A percentile compares a stretch with the other conserved stretches of the same genome.
These are phyloP conservation scores for Cacoxenus indagator DNA, from an alignment of 2,888 invertebrate genomes.

Conservation along the genomic window DNA sequence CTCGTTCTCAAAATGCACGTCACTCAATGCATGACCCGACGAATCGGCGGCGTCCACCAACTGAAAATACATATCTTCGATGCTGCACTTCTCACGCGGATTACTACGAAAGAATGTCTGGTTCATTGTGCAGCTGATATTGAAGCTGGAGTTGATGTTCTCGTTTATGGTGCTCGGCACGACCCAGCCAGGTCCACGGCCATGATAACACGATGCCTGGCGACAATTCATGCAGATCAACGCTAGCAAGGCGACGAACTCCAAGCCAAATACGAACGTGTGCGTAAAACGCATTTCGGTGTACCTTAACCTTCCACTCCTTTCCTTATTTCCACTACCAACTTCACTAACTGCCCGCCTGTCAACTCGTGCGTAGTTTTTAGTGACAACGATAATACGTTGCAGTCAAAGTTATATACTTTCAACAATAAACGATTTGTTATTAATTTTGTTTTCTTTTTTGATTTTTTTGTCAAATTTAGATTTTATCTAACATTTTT, in stretches of 20 bases:
- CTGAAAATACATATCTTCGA: constrained; percentile 52
- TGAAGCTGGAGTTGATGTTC: constrained; percentile 56
- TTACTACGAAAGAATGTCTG: constrained; percentile 35
- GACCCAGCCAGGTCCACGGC: constrained; percentile 51
- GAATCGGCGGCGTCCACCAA: constrained; percentile 35
- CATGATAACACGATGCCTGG: constrained; percentile 14
- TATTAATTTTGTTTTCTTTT: no score
- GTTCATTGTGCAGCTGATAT: constrained; percentile 64
- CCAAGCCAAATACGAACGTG: not conserved
- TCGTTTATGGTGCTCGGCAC: constrained; percentile 52
- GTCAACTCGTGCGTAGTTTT: not conserved
- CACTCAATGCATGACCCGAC: not conserved
- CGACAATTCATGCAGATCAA: constrained; percentile 17
- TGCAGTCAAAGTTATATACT: no score
- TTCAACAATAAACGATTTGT: not conserved
- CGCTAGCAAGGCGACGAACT: not conserved
- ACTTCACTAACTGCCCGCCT: no score
- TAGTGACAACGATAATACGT: not conserved
- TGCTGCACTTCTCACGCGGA: constrained; percentile 41
- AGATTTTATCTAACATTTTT: not conserved
- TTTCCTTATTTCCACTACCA: no score
- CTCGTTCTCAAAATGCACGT: constrained; percentile 41
- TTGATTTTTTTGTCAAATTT: not conserved
- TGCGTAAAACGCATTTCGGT: not conserved
- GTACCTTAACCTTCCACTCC: not conserved